phyloP scores from a whole-genome alignment of 2,888 invertebrate genomes.

The Mesorhabditis belari region DNA sequence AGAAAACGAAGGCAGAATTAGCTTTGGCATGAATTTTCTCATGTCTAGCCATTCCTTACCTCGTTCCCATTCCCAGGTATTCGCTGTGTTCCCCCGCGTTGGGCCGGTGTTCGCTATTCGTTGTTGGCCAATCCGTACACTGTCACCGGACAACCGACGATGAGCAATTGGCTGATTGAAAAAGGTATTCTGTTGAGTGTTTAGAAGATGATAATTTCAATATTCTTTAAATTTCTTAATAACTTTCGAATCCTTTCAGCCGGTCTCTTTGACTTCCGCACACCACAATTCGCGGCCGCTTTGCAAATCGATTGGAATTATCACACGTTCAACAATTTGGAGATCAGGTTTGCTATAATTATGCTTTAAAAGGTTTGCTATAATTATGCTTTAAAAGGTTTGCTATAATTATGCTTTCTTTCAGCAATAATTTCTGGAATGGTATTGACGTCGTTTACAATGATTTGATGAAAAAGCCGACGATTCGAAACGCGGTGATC shows the following conservation, averaged over 20 bases:
- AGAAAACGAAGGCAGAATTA: no score
- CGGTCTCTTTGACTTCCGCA: slow-evolving; percentile 77
- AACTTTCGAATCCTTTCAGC: no score
- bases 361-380: background rate
- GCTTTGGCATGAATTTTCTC: no score
- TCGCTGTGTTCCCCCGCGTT: slow-evolving; percentile 70
- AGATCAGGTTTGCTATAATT: slow-evolving; percentile 8
- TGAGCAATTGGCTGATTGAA: slow-evolving; percentile 81
- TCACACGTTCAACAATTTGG: slow-evolving; percentile 55
- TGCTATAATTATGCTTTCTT: no score
- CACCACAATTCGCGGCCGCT: slow-evolving; percentile 54
- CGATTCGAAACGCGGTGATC: slow-evolving; percentile 35
- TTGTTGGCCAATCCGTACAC: slow-evolving; percentile 68
- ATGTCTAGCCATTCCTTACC: no score
- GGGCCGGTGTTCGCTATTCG: slow-evolving; percentile 87
- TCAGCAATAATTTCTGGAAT: slow-evolving; percentile 80
- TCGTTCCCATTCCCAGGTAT: slow-evolving; percentile 24
- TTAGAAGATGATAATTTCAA: no score
- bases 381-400: background rate
- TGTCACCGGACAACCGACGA: slow-evolving; percentile 63
- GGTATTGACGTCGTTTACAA: slow-evolving; percentile 89
- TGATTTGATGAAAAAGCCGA: slow-evolving; percentile 73
- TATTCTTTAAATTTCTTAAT: no score
- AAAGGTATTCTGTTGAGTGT: slow-evolving; percentile 54
- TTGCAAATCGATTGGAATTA: slow-evolving; percentile 63